These are phyloP conservation scores for Oncorhynchus clarkii DNA, from an alignment of 2,113 vertebrate genomes.

Conservation along the genomic window DNA sequence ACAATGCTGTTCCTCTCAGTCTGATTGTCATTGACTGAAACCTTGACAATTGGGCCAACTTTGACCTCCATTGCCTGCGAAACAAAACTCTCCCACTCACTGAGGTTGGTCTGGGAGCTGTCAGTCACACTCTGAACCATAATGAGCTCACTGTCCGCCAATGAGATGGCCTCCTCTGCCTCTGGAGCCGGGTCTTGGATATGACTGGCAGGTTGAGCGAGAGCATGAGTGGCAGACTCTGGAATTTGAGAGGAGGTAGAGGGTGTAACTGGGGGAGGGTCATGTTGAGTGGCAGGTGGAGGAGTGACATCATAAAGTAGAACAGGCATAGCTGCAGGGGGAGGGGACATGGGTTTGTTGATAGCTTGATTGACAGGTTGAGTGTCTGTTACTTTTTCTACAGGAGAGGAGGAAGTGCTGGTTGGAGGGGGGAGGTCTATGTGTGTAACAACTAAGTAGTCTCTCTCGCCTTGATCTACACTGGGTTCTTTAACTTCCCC, in stretches of 20 bases:
- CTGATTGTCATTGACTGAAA: not conserved
- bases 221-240: slow-evolving; percentile 1
- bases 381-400: not conserved
- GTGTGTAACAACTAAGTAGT: slow-evolving; percentile 2
- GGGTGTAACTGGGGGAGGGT: not conserved
- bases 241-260: slow-evolving; percentile 18
- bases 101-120: slow-evolving; percentile 10
- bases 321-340: not conserved
- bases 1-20: slow-evolving; percentile 12
- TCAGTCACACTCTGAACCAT: slow-evolving; percentile 16
- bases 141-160: slow-evolving; percentile 21
- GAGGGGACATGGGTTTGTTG: not conserved
- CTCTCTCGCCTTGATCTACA: slow-evolving; percentile 6
- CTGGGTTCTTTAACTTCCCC: not conserved
- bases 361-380: slow-evolving; percentile 7
- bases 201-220: not conserved
- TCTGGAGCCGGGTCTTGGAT: not conserved
- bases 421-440: not conserved
- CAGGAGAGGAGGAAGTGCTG: not conserved
- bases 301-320: not conserved
- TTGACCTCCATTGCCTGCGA: slow-evolving; percentile 8
- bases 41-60: not conserved
- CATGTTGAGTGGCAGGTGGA: not conserved
- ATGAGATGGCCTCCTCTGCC: not conserved
- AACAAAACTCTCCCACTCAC: slow-evolving; percentile 17